Base-by-base conservation (phyloP, 2,888 invertebrate species). In the Trilocha varians region DNA sequence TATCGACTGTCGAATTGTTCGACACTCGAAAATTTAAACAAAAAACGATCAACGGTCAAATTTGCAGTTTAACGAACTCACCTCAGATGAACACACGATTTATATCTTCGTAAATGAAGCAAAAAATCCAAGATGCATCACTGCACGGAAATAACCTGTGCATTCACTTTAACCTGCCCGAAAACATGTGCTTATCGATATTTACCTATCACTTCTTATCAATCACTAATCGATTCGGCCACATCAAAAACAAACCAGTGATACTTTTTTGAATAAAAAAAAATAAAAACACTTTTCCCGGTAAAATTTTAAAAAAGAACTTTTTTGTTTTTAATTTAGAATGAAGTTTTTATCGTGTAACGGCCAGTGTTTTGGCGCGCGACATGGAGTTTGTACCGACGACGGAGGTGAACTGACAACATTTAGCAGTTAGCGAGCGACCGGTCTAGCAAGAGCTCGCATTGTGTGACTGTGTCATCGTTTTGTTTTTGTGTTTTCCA, bases 71-170 rank as follows among this genome's bases (percentile, higher is more conserved):
- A 42, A 49, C 42, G 47, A 40, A 71, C 80, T 78, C 65, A 82
- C 84, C 83, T 78, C 69, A 72, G 54, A 56, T 59, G 61, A 59
- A 77, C 77, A 75, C 65, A 65, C 63, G 70, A 74, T 76, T n/a
- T 76, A 70, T 53, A 63, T 58, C 59, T 57, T 25, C 62, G 55
- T 65, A 62, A 72, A 74, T 64, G 62, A 54, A 56, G 57, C 57
- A 56, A 59, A 62, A 66, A 61, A 68, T 64, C 66, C 57, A 59
- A 51, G 62, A 65, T 73, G 70, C 80, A 79, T 78, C 75, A 72
- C 76, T 63, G 54, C 68, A 74, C 66, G 50, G 60, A 63, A 65
- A 59, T 54, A 58, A 62, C 60, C 50, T 49, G 42, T 49, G 52
- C 50, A 50, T 53, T 44, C 58, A 55, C 57, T 49, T 48, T 53